These are phyloP conservation scores for Anableps anableps DNA, from an alignment of 2,797 vertebrate genomes.

Conservation along the genomic window DNA sequence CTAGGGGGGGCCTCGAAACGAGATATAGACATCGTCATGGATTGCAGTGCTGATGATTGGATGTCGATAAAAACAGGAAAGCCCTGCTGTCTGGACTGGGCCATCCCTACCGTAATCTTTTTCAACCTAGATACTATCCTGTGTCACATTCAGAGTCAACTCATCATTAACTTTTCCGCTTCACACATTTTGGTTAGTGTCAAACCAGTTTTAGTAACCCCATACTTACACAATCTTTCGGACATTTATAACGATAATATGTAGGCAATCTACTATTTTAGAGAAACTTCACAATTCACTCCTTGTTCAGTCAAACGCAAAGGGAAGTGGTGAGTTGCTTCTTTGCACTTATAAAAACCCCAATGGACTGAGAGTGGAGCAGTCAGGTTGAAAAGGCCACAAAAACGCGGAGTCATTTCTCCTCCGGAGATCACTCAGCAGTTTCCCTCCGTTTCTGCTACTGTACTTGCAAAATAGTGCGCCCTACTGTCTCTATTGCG, in stretches of 20 bases:
- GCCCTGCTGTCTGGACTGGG: constrained; percentile 41
- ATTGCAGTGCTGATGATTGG: constrained; percentile 62
- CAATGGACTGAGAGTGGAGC: not conserved
- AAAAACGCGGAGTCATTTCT: constrained; percentile 55
- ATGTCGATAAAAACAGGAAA: constrained; percentile 59
- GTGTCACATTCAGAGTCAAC: constrained; percentile 32
- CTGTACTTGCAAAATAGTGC: constrained; percentile 79
- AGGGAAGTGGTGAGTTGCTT: not conserved
- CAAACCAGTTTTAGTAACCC: not conserved
- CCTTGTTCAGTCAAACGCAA: not conserved
- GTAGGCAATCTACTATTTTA: not conserved
- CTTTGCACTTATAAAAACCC: not conserved
- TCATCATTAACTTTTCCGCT: not conserved
- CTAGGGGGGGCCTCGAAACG: constrained; percentile 49
- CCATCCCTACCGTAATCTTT: not conserved
- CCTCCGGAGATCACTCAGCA: constrained; percentile 44
- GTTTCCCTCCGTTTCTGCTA: constrained; percentile 47
- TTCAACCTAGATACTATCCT: constrained; percentile 35
- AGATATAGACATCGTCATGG: constrained; percentile 48
- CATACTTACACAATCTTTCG: not conserved
- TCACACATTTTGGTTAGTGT: not conserved
- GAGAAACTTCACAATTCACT: not conserved
- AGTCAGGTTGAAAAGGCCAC: constrained; percentile 7
- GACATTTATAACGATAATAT: not conserved
- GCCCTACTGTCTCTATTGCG: constrained; percentile 79